These are phyloP conservation scores for Tetraodon nigroviridis DNA, from an alignment of 2,113 vertebrate genomes.

Conservation along the genomic window DNA sequence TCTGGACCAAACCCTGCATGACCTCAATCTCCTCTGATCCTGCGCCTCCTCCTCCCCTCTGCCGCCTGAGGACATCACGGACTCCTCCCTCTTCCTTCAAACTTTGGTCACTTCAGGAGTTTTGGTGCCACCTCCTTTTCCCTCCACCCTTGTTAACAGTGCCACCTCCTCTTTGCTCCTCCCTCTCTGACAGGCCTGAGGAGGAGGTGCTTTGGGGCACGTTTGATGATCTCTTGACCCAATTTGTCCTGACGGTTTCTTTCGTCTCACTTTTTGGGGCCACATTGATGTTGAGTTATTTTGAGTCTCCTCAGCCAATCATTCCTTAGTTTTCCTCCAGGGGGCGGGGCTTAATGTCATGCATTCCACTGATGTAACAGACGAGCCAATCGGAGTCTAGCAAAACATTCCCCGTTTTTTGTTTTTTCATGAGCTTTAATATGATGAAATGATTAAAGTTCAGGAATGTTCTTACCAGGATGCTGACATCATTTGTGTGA, in stretches of 20 bases:
- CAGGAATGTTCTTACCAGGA: too few relatives aligned
- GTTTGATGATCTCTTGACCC: conserved; percentile 17
- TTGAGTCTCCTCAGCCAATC: conserved; percentile 26
- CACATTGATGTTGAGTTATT: conserved; percentile 21
- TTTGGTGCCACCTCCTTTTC: not conserved
- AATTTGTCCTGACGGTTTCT: conserved; percentile 24
- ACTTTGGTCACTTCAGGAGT: conserved; percentile 7
- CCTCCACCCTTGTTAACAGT: not conserved
- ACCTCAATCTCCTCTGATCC: conserved; percentile 87
- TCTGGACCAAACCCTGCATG: conserved; percentile 90
- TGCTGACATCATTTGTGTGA: too few relatives aligned
- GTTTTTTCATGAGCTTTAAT: conserved; percentile 20
- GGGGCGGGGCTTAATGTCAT: conserved; percentile 13
- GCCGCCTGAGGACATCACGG: not conserved
- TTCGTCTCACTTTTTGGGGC: conserved; percentile 2
- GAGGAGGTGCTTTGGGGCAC: conserved; percentile 18
- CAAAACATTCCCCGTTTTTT: conserved; percentile 1
- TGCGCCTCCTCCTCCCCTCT: not conserved
- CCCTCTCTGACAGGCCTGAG: not conserved
- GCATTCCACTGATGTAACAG: conserved; percentile 51
- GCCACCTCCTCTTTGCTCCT: not conserved
- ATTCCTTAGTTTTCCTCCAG: conserved; percentile 1
- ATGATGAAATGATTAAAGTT: conserved; percentile 17
- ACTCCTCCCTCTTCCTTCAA: conserved; percentile 17
- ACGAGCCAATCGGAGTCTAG: conserved; percentile 18